Base-by-base conservation (phyloP, 2,888 invertebrate species). In the Uloborus plumipes region DNA sequence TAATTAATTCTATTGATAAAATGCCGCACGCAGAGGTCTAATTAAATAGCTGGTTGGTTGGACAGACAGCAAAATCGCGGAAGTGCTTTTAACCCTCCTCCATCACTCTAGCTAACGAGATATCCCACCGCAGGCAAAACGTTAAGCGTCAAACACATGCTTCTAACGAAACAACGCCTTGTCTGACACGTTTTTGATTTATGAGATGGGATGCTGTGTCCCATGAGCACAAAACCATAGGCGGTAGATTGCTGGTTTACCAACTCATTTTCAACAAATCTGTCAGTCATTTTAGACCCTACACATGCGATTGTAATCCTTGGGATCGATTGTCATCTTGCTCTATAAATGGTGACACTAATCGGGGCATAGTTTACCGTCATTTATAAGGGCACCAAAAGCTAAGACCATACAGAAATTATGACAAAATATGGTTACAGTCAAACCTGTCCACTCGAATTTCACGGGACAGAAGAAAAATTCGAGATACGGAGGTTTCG, bases 161-260 rank as follows among this genome's bases (percentile, higher is more conserved):
- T 31, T 70, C 70, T 55, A 78, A 71, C 70, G 71, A 78, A 78
- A 78, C 71, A 78, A 78, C 71, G 71, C 71, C 78, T 71, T 58
- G 76, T 58, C 71, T 71, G 78, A 78, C 78, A 78, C 78, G 65
- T 50, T 71, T 78, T 78, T 78, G 78, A 78, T 78, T 78, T 78
- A 78, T 78, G 78, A 58, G 78, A 71, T 61, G 49, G 50, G 69
- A 69, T 59, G 71, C 59, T 71, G 70, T 58, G 78, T 49, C 71
- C 39, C n/a, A 69, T 69, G 70, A 70, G 49, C 55, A 53, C 49
- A 50, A 69, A 77, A 62, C 64, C 64, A 20, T 55, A 53, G 76
- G 62, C 22, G 51, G 66, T 66, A 55, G n/a, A 55, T 55, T 26
- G 11, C 20, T 26, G 26, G 49, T 49, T 26, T 31, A 53, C 65